Conservation (phyloP, 1,140 invertebrate genomes). For the Archivesica marissinica region DNA sequence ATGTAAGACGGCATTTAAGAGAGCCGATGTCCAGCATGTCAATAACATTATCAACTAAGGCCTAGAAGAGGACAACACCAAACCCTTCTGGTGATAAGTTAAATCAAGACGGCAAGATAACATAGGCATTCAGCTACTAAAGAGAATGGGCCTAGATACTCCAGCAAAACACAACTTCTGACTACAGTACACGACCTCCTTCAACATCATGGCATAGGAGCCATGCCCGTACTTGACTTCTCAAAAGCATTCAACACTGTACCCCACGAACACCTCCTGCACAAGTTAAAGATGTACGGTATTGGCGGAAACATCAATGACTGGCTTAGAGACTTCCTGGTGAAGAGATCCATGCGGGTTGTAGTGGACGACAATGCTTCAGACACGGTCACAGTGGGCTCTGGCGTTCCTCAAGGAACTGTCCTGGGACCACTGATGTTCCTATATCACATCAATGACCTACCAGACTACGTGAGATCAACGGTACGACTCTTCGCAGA, state of each 20-base stretch:
- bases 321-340: conserved; percentile 54
- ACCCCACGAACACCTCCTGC: conserved; percentile 59
- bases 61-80: conserved; percentile 38
- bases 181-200: conserved; percentile 20
- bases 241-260: conserved; percentile 39
- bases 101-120: conserved; percentile 44
- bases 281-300: conserved; percentile 63
- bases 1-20: conserved; percentile 49
- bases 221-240: conserved; percentile 64
- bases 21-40: conserved; percentile 27
- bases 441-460: conserved; percentile 60
- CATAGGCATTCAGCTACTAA: conserved; percentile 51
- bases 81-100: conserved; percentile 33
- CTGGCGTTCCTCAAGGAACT: background rate
- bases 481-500: conserved; percentile 56
- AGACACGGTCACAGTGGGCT: background rate
- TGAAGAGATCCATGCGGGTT: conserved; percentile 6
- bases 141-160: conserved; percentile 16
- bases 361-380: conserved; percentile 41
- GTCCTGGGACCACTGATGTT: conserved; percentile 61
- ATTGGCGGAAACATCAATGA: conserved; percentile 37
- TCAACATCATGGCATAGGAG: conserved; percentile 26
- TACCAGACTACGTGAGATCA: conserved; percentile 41
- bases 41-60: conserved; percentile 39
- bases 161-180: conserved; percentile 30